Evolutionary conservation across 2,888 invertebrate species (phyloP).

Genomic region (Conistra vaccinii): DNA sequence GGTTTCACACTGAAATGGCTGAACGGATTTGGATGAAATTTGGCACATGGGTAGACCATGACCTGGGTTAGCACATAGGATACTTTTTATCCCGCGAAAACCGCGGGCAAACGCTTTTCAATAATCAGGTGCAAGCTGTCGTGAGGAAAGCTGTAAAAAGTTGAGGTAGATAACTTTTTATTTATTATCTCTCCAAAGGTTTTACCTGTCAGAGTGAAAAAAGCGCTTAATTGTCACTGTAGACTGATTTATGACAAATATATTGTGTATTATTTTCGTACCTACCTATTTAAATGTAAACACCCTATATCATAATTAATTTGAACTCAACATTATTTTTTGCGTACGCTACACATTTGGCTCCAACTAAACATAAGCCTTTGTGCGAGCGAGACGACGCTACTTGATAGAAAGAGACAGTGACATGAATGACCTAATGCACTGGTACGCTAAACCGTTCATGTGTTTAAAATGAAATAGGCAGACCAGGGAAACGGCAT

Average conservation of each 20-base stretch:
- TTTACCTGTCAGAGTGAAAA: background rate
- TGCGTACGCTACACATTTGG: constrained; percentile 42
- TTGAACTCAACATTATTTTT: constrained; percentile 40
- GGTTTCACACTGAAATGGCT: too few relatives aligned
- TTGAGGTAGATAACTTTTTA: background rate
- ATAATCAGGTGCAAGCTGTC: background rate
- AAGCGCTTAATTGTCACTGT: background rate
- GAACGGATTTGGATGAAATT: too few relatives aligned
- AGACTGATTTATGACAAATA: background rate
- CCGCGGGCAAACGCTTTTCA: too few relatives aligned
- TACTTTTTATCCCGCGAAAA: too few relatives aligned
- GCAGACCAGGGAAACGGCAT: constrained; percentile 55
- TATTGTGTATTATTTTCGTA: too few relatives aligned
- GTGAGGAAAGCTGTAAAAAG: background rate
- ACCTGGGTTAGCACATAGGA: too few relatives aligned
- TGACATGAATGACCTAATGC: constrained; percentile 78
- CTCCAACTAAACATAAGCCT: constrained; percentile 37
- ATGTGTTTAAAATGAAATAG: constrained; percentile 60
- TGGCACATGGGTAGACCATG: too few relatives aligned
- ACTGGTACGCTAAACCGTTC: constrained; percentile 71
- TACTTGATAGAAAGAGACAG: constrained; percentile 63
- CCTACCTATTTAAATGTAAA: too few relatives aligned
- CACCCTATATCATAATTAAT: constrained; percentile 14
- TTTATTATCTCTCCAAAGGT: background rate
- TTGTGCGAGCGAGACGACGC: constrained; percentile 66